Evolutionary conservation across 1,140 invertebrate species (phyloP).

Genomic region (Ganaspis sp.): DNA sequence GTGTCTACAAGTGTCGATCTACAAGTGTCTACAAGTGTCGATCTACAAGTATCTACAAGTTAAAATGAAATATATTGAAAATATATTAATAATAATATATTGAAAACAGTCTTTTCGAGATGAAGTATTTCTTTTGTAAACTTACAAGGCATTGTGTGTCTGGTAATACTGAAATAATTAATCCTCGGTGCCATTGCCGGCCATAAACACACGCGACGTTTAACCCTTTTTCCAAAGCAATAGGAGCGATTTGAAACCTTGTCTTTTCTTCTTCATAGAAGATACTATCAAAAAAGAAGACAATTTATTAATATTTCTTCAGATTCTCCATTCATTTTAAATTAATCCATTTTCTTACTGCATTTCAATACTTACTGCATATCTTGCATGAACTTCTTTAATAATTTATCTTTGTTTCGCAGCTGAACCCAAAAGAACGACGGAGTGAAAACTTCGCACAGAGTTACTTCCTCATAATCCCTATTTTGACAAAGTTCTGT

Average conservation of each 20-base stretch:
- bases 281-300: conserved; percentile 53
- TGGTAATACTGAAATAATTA: conserved; percentile 62
- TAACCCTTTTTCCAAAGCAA: conserved; percentile 63
- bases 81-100: no score
- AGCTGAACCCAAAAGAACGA: conserved; percentile 71
- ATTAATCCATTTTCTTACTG: no score
- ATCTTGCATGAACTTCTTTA: conserved; percentile 60
- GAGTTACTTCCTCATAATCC: conserved; percentile 48
- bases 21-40: no score
- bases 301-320: background rate
- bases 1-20: no score
- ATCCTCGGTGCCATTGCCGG: conserved; percentile 67
- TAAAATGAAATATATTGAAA: no score
- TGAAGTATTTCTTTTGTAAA: no score
- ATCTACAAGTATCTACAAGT: no score
- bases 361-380: conserved; percentile 67
- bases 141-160: conserved; percentile 58
- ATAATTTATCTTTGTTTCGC: conserved; percentile 43
- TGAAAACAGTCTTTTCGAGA: no score
- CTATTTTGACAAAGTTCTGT: conserved; percentile 39
- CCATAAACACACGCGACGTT: conserved; percentile 66
- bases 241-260: conserved; percentile 58
- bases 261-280: conserved; percentile 57
- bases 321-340: no score
- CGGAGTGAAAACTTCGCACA: conserved; percentile 67